Evolutionary conservation across 2,888 invertebrate species (phyloP).

Genomic region (Cryptus armator): DNA sequence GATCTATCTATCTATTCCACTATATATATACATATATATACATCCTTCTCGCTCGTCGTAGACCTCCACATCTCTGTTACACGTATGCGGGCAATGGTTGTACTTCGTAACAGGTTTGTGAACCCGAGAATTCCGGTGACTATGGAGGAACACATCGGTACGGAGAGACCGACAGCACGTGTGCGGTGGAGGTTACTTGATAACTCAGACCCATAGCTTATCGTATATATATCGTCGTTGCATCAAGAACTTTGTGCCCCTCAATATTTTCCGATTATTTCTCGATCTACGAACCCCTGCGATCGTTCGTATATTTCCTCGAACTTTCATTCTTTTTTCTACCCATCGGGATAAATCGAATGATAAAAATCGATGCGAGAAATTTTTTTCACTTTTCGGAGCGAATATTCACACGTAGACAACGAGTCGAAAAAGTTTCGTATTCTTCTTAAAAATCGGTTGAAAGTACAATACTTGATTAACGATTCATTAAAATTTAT

Average conservation of each 20-base stretch:
- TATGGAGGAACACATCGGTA: background rate
- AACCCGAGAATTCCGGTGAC: slow-evolving; percentile 63
- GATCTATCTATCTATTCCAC: slow-evolving; percentile 9
- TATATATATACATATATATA: background rate
- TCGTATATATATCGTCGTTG: slow-evolving; percentile 51
- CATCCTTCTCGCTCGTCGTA: slow-evolving; percentile 10
- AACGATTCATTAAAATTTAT: too few species aligned
- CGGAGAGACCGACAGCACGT: slow-evolving; percentile 7
- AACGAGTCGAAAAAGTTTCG: too few species aligned
- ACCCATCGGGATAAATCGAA: background rate
- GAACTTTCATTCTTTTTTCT: background rate
- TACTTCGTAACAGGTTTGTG: slow-evolving; percentile 66
- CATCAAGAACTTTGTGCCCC: slow-evolving; percentile 28
- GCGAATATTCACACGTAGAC: too few species aligned
- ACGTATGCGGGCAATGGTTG: slow-evolving; percentile 25
- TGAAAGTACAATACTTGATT: too few species aligned
- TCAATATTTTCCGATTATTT: slow-evolving; percentile 29
- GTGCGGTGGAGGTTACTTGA: slow-evolving; percentile 24
- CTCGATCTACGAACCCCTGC: background rate
- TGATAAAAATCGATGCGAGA: background rate
- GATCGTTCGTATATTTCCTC: background rate
- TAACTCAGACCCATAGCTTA: slow-evolving; percentile 6
- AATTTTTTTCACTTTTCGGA: background rate
- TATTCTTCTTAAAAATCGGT: too few species aligned
- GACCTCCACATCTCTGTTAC: slow-evolving; percentile 11